Base-by-base conservation (phyloP, 2,113 vertebrate genomes). In the Labeo catla region DNA sequence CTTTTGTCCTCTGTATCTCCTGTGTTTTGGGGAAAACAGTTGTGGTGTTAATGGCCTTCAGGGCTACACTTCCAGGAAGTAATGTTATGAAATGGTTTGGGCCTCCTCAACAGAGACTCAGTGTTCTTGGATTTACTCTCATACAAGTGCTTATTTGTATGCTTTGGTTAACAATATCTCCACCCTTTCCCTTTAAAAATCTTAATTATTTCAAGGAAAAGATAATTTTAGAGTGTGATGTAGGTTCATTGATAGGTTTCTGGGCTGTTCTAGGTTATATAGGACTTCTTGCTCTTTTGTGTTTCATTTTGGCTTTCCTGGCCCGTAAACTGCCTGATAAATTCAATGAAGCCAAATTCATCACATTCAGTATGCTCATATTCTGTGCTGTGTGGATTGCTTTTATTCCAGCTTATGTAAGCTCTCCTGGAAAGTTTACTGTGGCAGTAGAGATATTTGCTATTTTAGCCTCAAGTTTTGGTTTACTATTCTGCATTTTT, bases 371-470 rank as follows among this genome's bases (percentile, higher is more conserved):
- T 77, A 89, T 91, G 89, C 81, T 91, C 6, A 90, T 91, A 89
- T 91, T 93, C 77, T 92, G 91, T 92, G 91, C 92, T 36, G 91
- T 93, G 0, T 93, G 93, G 93, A 90, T 93, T 82, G 89, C 92
- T 1, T 94, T 93, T 78, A 91, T 94, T 91, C 11, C 79, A 50
- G 73, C 73, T 49, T 76, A 76, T 50, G 45, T 76, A 8, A 52
- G 73, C 6, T 76, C 73, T 28, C 73, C 73, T 76, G 73, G 73
- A 28, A 76, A 76, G 7, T 76, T 49, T 4, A 76, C 73, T 0
- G 94, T 94, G 15, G 94, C 91, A 76, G 93, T 94, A 4, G 93
- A 94, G 54, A 94, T 93, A 83, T 94, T 94, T 91, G 91, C 93
- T 10, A 90, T 90, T 85, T 72, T 90, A 74, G 86, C 86, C 4